Evolutionary conservation across 2,888 invertebrate species (phyloP).

Genomic region (Notodonta dromedarius): DNA sequence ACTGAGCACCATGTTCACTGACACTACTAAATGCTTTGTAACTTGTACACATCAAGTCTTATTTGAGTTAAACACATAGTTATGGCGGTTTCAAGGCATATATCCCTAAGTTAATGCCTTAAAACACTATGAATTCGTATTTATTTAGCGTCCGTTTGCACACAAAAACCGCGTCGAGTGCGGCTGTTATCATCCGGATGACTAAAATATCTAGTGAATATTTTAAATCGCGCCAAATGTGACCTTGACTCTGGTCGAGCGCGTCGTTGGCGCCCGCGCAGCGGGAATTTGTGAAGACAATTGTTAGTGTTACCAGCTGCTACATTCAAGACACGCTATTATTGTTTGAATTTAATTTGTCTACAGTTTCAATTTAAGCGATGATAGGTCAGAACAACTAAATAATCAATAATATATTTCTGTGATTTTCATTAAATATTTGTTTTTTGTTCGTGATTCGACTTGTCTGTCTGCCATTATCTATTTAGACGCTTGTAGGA

Average conservation of each 20-base stretch:
- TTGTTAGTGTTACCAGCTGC: not conserved
- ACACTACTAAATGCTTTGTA: not conserved
- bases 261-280: not conserved
- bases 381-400: too few species aligned
- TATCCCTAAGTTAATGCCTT: not conserved
- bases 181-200: not conserved
- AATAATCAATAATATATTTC: too few species aligned
- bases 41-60: not conserved
- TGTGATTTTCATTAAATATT: too few species aligned
- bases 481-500: too few species aligned
- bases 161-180: not conserved
- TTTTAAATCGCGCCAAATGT: slow-evolving; percentile 3
- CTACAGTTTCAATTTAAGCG: too few species aligned
- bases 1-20: slow-evolving; percentile 7
- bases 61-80: not conserved
- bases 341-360: too few species aligned
- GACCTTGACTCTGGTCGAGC: not conserved
- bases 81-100: not conserved
- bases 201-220: not conserved
- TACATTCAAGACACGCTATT: not conserved
- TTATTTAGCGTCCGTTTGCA: not conserved
- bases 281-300: not conserved
- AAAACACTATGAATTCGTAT: not conserved
- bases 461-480: too few species aligned
- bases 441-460: too few species aligned